Conservation (phyloP, 2,888 invertebrate genomes). For the Eristalis tenax region DNA sequence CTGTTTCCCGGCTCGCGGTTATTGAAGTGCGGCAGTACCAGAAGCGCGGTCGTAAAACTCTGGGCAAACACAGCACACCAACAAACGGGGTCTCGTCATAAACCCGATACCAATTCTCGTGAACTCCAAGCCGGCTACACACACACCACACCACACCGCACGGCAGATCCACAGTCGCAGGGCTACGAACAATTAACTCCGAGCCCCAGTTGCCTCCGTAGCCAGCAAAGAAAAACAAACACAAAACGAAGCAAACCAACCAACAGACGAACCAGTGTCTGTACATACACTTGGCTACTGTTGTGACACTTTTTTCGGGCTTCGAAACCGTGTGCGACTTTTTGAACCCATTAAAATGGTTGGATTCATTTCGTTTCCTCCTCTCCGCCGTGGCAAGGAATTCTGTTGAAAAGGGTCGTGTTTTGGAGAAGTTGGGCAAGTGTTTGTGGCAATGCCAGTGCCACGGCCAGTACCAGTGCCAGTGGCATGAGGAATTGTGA, state of each 20-base stretch:
- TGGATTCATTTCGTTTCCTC: slow-evolving; percentile 5
- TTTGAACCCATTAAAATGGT: slow-evolving; percentile 62
- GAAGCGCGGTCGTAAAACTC: slow-evolving; percentile 59
- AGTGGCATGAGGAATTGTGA: slow-evolving; percentile 24
- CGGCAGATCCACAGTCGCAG: slow-evolving; percentile 2
- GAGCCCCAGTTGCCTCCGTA: background rate
- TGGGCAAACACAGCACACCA: slow-evolving; percentile 39
- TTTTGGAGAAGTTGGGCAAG: slow-evolving; percentile 56
- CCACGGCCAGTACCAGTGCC: slow-evolving; percentile 11
- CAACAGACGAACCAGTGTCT: slow-evolving; percentile 43
- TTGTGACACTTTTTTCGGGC: slow-evolving; percentile 65
- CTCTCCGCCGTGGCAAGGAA: slow-evolving; percentile 12
- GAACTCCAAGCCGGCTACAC: slow-evolving; percentile 39
- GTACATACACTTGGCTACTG: slow-evolving; percentile 51
- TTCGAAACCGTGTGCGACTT: slow-evolving; percentile 56
- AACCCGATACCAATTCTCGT: slow-evolving; percentile 55
- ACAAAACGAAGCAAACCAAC: slow-evolving; percentile 20
- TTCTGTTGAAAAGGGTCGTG: slow-evolving; percentile 67
- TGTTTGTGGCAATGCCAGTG: slow-evolving; percentile 18
- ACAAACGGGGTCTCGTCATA: slow-evolving; percentile 49
- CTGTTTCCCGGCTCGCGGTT: slow-evolving; percentile 30
- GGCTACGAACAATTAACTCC: slow-evolving; percentile 49
- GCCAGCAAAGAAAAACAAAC: background rate
- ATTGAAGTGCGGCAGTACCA: slow-evolving; percentile 20
- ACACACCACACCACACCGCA: slow-evolving; percentile 7